Conservation (phyloP, 2,888 invertebrate species). For the Caenorhabditis sulstoni region DNA sequence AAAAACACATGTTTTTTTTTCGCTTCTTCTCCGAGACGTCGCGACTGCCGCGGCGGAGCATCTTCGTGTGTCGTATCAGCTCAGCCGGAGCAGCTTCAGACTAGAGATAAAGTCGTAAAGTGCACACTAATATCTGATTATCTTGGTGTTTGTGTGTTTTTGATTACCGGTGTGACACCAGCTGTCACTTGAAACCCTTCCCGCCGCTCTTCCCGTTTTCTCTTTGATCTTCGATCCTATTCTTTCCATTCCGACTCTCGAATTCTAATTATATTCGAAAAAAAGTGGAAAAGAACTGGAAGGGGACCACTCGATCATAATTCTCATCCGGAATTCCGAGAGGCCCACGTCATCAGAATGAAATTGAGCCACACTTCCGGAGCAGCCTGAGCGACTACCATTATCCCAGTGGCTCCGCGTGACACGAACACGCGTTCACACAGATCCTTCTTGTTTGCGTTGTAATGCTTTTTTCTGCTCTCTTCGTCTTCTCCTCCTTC, state of each 20-base stretch:
- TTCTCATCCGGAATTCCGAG: conserved; percentile 9
- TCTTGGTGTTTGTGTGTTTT: background rate
- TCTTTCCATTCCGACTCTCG: background rate
- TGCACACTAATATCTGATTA: background rate
- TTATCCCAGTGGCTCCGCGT: conserved; percentile 17
- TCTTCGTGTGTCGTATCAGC: too few relatives aligned
- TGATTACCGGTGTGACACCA: conserved; percentile 3
- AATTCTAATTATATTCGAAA: conserved; percentile 18
- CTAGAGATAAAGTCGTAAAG: background rate
- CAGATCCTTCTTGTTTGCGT: background rate
- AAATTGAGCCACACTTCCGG: conserved; percentile 20
- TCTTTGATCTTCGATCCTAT: too few relatives aligned
- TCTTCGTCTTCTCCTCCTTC: too few relatives aligned
- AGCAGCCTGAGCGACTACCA: conserved; percentile 1
- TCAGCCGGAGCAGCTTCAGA: background rate
- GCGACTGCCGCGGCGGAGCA: background rate
- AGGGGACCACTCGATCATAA: conserved; percentile 18
- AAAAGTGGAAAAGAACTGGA: background rate
- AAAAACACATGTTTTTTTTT: conserved; percentile 36
- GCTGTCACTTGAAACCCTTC: conserved; percentile 5
- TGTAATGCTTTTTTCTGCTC: conserved; percentile 6
- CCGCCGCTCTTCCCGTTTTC: too few relatives aligned
- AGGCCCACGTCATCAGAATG: conserved; percentile 31
- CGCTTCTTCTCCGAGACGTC: background rate
- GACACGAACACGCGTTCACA: conserved; percentile 36